Evolutionary conservation across 2,797 vertebrate genomes (phyloP), one percentile per base, ranked within the genome.

Genomic region (Uromys caudimaculatus): DNA sequence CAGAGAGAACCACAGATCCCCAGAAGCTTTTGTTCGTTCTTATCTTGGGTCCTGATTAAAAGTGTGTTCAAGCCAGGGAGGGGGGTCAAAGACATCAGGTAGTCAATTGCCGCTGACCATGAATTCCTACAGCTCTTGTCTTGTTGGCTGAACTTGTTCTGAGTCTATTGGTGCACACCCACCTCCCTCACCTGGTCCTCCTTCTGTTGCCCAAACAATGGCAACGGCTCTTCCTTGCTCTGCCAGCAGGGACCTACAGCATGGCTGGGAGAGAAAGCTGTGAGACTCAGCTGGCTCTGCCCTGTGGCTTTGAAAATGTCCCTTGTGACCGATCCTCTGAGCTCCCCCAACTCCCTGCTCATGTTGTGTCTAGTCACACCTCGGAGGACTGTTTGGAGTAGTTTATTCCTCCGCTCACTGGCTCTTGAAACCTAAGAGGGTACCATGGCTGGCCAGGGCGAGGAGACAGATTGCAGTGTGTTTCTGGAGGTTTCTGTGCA

Each of bases 221-320:
- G 56, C 93, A 47, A 81, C 50, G 56, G 54, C 19, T 50, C n/a
- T 88, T 71, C 88, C 67, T 60, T 91, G 58, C 78, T 84, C 79
- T 77, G 64, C 50, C 82, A 41, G 73, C 17, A 93, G 76, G 62
- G 50, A 84, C 27, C 77, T 52, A 12, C 60, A 54, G 47, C 56
- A 32, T 2, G 38, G 24, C 13, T 23, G 27, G 75, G 44, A 82
- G 79, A 82, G 78, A 81, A 92, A 62, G 23, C 54, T n/a, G 32
- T 9, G 44, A 64, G 79, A 87, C 52, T 41, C 50, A 32, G 19
- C n/a, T 23, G 35, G 54, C 69, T 88, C 44, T 85, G 85, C 41
- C 23, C 64, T 35, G 50, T 90, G 76, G 47, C 78, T 97, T 89
- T 90, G 60, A 85, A 93, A 90, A 92, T 56, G 6, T 87, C 86